Evolutionary conservation across 2,888 invertebrate genomes (phyloP).

Genomic region (Camptogramma bilineatum): DNA sequence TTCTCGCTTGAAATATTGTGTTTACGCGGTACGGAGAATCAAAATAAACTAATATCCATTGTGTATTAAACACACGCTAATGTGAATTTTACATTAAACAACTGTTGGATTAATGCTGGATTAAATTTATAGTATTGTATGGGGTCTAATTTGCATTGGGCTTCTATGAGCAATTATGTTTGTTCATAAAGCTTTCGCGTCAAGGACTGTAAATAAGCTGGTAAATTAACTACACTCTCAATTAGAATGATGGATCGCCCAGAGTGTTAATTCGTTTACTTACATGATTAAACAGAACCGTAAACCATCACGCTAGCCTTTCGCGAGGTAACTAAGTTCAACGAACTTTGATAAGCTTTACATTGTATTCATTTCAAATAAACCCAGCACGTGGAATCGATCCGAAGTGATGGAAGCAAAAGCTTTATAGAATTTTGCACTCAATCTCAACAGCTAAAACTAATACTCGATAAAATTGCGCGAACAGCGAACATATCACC

Average conservation of each 20-base stretch:
- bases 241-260: conserved; percentile 18
- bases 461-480: not conserved
- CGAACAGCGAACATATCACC: not conserved
- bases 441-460: not conserved
- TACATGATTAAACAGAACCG: conserved; percentile 15
- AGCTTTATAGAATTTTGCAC: not conserved
- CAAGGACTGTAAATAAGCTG: conserved; percentile 7
- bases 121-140: conserved; percentile 26
- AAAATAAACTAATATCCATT: conserved; percentile 44
- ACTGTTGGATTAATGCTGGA: conserved; percentile 36
- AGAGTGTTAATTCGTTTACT: conserved; percentile 18
- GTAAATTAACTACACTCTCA: conserved; percentile 7
- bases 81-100: conserved; percentile 38
- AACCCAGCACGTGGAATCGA: not conserved
- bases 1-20: conserved; percentile 32
- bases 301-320: conserved; percentile 7
- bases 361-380: not conserved
- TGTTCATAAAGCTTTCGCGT: conserved; percentile 5
- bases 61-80: conserved; percentile 36
- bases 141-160: conserved; percentile 14
- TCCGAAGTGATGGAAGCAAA: not conserved
- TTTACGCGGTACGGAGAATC: conserved; percentile 39
- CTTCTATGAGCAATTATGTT: conserved; percentile 10
- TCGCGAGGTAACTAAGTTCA: conserved; percentile 8
- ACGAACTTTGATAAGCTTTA: conserved; percentile 16